Conservation (phyloP, 2,797 vertebrate species). For the Typhlichthys subterraneus region DNA sequence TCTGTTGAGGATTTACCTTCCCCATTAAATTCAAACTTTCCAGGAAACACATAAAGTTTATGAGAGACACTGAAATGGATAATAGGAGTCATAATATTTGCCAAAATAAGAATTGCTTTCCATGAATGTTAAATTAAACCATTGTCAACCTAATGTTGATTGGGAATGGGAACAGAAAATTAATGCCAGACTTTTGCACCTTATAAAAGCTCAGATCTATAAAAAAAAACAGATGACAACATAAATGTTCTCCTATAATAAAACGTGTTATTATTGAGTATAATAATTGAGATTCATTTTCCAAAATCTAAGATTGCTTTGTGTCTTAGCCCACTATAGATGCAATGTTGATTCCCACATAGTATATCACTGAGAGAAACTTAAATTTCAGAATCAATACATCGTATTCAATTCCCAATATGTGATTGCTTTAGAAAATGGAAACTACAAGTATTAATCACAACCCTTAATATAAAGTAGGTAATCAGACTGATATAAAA, state of each 20-base stretch:
- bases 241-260: slow-evolving; percentile 41
- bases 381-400: no score
- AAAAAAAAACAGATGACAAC: slow-evolving; percentile 41
- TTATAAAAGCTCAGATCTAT: slow-evolving; percentile 43
- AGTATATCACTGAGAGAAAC: no score
- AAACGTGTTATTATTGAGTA: slow-evolving; percentile 29
- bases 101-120: slow-evolving; percentile 55
- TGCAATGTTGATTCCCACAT: no score
- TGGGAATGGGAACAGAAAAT: slow-evolving; percentile 60
- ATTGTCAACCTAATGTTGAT: slow-evolving; percentile 43
- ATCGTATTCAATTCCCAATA: no score
- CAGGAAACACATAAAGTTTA: slow-evolving; percentile 52
- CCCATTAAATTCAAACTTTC: slow-evolving; percentile 45
- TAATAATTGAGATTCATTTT: slow-evolving; percentile 37
- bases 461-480: no score
- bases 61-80: slow-evolving; percentile 40
- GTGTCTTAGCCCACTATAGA: no score
- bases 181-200: slow-evolving; percentile 68
- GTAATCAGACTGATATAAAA: slow-evolving; percentile 1
- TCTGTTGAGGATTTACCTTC: no score
- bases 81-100: slow-evolving; percentile 60
- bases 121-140: slow-evolving; percentile 60
- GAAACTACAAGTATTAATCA: no score
- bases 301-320: slow-evolving; percentile 9
- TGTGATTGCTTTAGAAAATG: no score